Conservation (phyloP, 2,113 vertebrate species). For the Felis catus region DNA sequence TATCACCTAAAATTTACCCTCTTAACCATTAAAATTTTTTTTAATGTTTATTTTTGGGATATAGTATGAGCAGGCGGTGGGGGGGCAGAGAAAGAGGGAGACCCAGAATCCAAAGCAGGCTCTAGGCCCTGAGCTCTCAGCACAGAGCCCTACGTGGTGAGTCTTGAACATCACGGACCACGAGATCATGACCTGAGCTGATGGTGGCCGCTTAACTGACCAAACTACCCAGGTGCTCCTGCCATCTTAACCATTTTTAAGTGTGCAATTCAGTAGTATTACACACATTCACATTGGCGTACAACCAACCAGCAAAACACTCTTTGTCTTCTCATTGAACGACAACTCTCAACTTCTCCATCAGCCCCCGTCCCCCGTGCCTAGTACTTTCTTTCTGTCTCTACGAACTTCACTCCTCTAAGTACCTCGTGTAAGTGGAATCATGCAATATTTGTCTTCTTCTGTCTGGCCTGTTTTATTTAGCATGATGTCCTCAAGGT, state of each 20-base stretch:
- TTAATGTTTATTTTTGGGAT: too few relatives aligned
- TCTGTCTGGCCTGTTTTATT: not conserved
- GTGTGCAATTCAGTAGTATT: not conserved
- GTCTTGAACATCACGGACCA: too few relatives aligned
- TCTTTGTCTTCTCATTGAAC: not conserved
- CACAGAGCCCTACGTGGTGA: too few relatives aligned
- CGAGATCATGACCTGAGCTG: too few relatives aligned
- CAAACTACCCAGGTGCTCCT: not conserved
- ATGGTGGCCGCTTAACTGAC: too few relatives aligned
- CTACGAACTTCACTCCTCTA: not conserved
- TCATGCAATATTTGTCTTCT: not conserved
- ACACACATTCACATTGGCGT: not conserved
- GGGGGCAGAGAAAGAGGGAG: too few relatives aligned
- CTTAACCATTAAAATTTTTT: not conserved
- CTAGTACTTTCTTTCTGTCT: not conserved
- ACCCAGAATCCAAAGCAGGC: too few relatives aligned
- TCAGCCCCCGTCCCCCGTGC: rapidly evolving
- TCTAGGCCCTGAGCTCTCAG: too few relatives aligned
- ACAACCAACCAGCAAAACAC: not conserved
- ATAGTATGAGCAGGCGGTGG: too few relatives aligned
- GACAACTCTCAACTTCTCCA: not conserved
- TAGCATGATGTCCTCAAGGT: not conserved
- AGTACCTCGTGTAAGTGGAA: not conserved
- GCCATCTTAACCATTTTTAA: not conserved
- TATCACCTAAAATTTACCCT: not conserved